Base-by-base conservation (phyloP, 2,888 invertebrate genomes). In the Bembecia ichneumoniformis region DNA sequence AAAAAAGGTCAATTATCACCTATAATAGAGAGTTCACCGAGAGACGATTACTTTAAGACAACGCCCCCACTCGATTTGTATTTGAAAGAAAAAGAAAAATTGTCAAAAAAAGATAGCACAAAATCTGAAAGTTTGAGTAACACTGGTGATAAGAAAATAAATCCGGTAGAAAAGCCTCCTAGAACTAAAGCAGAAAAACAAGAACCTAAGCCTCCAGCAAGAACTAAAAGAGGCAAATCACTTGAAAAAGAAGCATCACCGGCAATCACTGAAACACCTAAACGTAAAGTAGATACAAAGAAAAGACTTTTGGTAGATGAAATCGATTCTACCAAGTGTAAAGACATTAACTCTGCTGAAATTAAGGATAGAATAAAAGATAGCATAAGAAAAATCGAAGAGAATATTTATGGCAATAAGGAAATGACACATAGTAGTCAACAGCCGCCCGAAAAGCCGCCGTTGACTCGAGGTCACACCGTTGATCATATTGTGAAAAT, bases 401-500 rank as follows among this genome's bases (percentile, higher is more conserved):
- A 87, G 55, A 84, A 86, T 74, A 69, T 82, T 45, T 82, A 87
- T 81, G 84, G 74, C 67, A 76, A 75, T 50, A 84, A 74, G 74
- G 90, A 89, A 62, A 92, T 93, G 92, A 89, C 90, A 67, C 93
- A 93, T 71, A 92, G 93, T 63, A 93, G 92, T 61, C 93, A 93
- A 74, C 82, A 90, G 70, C 92, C 93, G 3, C 90, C 89, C 20
- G 91, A 91, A 55, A 92, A 91, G 60, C 88, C 90, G 56, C 92
- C 92, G 51, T 77, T 92, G 52, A 93, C 92, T 43, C 90, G 91
- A 73, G 92, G 93, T 28, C 87, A 91, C 46, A 90, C 92, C n/a
- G 94, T 95, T 28, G 91, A 93, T 72, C 91, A 91, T 52, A 91
- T 95, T 88, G 92, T 94, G 34, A 92, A 91, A 66, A 90, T 93